These are phyloP conservation scores for Hystrix cristata DNA, from an alignment of 2,113 vertebrate species.

Conservation along the genomic window DNA sequence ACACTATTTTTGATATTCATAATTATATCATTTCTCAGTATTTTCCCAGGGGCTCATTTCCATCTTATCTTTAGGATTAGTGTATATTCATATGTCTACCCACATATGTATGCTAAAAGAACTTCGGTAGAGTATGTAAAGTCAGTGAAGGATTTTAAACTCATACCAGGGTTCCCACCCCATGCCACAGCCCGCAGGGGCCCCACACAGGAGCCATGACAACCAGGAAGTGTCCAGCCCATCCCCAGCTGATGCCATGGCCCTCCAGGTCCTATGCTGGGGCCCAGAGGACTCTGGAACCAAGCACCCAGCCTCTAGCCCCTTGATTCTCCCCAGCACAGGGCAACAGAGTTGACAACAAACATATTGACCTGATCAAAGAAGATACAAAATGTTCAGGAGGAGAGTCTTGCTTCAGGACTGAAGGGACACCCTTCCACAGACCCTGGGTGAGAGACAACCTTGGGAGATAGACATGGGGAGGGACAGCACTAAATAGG, in stretches of 20 bases:
- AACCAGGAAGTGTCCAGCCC: not conserved
- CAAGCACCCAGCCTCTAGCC: not conserved
- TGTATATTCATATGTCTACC: not conserved
- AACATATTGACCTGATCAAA: not conserved
- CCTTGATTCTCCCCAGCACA: not conserved
- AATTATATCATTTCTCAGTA: slow-evolving; percentile 18
- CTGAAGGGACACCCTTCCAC: not conserved
- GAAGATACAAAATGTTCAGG: not conserved
- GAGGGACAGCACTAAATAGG: not conserved
- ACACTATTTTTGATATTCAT: not conserved
- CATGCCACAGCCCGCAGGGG: not conserved
- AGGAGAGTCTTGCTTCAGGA: not conserved
- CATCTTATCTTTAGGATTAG: not conserved
- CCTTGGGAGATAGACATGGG: not conserved
- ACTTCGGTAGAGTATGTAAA: slow-evolving; percentile 18
- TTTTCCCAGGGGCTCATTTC: slow-evolving; percentile 38
- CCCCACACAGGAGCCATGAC: not conserved
- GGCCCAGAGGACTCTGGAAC: not conserved
- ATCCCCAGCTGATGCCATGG: not conserved
- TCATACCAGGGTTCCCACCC: not conserved
- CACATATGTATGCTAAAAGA: slow-evolving; percentile 17
- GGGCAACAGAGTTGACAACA: not conserved
- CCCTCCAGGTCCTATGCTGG: not conserved
- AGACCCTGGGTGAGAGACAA: not conserved
- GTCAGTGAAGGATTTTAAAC: slow-evolving; percentile 34